phyloP scores from a whole-genome alignment of 2,113 vertebrate genomes.

The Helogale parvula region DNA sequence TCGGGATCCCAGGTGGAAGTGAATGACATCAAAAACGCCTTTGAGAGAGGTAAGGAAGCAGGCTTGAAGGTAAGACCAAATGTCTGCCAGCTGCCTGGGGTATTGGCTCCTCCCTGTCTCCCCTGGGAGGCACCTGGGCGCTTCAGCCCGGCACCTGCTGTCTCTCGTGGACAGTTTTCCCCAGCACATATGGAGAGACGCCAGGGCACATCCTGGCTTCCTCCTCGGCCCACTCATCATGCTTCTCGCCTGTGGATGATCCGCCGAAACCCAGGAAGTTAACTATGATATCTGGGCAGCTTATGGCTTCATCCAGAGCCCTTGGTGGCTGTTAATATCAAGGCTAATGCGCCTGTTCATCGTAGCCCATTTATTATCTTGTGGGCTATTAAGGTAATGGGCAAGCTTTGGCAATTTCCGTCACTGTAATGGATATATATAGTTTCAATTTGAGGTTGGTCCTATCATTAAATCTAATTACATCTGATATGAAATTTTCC shows the following conservation, averaged over 20 bases:
- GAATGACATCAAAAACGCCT: slow-evolving; percentile 99
- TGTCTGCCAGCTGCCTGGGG: background rate
- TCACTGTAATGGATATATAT: slow-evolving; percentile 86
- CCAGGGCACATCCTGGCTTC: background rate
- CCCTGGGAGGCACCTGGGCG: background rate
- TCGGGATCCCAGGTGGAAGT: slow-evolving; percentile 99
- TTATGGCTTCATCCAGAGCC: slow-evolving; percentile 74
- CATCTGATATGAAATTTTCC: slow-evolving; percentile 79
- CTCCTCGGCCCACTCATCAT: background rate
- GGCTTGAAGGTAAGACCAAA: background rate
- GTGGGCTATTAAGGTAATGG: slow-evolving; percentile 83
- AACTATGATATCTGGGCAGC: slow-evolving; percentile 71
- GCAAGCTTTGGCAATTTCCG: slow-evolving; percentile 83
- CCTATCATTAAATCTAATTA: slow-evolving; percentile 87
- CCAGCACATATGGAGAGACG: background rate
- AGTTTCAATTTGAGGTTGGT: slow-evolving; percentile 83
- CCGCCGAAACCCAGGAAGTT: slow-evolving; percentile 63
- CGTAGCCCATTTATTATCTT: slow-evolving; percentile 84
- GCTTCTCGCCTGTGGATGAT: slow-evolving; percentile 42
- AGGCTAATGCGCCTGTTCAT: slow-evolving; percentile 72
- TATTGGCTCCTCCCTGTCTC: background rate
- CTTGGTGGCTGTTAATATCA: slow-evolving; percentile 81
- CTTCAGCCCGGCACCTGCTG: background rate
- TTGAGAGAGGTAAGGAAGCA: slow-evolving; percentile 94
- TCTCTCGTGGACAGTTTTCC: background rate